Conservation (phyloP, 2,797 vertebrate genomes). For the Brachyrhaphis roseni region DNA sequence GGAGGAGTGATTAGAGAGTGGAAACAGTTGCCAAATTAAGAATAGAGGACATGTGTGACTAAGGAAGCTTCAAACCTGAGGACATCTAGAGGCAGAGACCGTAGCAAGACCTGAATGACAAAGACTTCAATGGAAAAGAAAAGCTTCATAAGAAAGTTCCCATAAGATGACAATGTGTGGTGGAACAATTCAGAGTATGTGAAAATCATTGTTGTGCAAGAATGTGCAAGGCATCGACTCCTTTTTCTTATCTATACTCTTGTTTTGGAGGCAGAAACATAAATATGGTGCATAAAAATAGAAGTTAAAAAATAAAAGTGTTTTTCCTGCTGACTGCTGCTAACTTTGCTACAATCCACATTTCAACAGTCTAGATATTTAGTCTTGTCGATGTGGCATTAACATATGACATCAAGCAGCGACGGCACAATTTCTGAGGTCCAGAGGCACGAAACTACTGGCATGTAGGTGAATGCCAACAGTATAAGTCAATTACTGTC, state of each 20-base stretch:
- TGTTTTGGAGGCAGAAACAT: neutral
- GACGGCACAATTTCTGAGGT: neutral
- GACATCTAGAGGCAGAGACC: neutral
- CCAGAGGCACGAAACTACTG: neutral
- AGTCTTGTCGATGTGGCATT: neutral
- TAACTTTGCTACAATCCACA: neutral
- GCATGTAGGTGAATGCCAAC: slow-evolving; percentile 5
- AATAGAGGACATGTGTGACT: neutral
- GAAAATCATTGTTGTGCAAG: neutral
- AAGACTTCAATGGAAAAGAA: neutral
- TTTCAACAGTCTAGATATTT: neutral
- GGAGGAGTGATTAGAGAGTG: neutral
- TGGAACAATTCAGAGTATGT: neutral
- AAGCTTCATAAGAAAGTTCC: neutral
- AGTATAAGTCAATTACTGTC: slow-evolving; percentile 5
- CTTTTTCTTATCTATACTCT: neutral
- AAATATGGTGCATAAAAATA: neutral
- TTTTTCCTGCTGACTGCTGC: neutral
- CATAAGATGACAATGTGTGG: neutral
- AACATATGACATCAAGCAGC: neutral
- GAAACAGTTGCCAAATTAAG: neutral
- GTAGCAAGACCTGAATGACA: neutral
- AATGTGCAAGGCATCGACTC: neutral
- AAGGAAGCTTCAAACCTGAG: neutral
- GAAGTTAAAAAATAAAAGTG: neutral